Percentiles rank a stretch among this genome's conserved stretches.
Conservation (phyloP, 2,888 invertebrate genomes). For the Entomobrya proxima region DNA sequence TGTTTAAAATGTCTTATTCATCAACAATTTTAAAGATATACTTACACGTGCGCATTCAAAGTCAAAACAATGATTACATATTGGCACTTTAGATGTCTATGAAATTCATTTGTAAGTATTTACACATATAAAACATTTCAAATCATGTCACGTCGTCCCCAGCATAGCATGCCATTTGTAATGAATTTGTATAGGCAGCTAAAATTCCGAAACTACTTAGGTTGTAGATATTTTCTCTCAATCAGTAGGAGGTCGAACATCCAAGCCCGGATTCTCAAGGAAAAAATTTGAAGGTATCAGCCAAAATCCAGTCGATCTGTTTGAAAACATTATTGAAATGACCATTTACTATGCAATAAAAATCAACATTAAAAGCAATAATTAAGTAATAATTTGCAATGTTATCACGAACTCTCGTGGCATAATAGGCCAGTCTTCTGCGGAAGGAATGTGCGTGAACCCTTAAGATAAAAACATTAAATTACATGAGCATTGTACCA, state of each 20-base stretch:
- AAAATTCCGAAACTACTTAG: background rate
- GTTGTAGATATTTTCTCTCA: background rate
- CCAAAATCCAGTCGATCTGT: slow-evolving; percentile 27
- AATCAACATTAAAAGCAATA: background rate
- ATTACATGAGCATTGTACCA: too few relatives aligned
- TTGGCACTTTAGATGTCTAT: too few relatives aligned
- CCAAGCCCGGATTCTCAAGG: slow-evolving; percentile 42
- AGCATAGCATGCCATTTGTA: too few relatives aligned
- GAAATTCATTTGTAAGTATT: too few relatives aligned
- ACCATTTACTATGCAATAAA: background rate
- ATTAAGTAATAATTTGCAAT: background rate
- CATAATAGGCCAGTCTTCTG: slow-evolving; percentile 69
- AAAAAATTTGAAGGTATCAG: slow-evolving; percentile 60
- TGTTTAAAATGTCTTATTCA: too few relatives aligned
- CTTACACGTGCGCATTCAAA: too few relatives aligned
- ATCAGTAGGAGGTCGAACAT: slow-evolving; percentile 49
- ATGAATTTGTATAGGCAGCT: too few relatives aligned
- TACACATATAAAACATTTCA: too few relatives aligned
- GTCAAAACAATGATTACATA: too few relatives aligned
- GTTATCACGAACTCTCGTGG: slow-evolving; percentile 41
- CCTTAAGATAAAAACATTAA: too few relatives aligned
- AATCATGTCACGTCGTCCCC: too few relatives aligned
- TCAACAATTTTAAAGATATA: too few relatives aligned
- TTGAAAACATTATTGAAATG: background rate
- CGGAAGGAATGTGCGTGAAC: slow-evolving; percentile 48